Base-by-base conservation (phyloP, 2,888 invertebrate species). In the Plagiodera versicolora region DNA sequence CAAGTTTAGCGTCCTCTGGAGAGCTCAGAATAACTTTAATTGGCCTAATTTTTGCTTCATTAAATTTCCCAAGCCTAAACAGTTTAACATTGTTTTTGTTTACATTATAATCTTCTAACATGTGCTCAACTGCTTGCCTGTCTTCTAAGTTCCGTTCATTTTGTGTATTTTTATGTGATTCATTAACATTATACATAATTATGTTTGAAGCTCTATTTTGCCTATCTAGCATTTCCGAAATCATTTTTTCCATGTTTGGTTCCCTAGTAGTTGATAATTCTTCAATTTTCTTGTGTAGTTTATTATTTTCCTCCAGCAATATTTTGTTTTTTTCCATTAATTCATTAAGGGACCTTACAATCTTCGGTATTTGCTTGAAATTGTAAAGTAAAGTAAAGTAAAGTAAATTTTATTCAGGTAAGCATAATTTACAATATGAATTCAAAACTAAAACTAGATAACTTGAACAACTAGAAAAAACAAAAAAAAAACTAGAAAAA, bases 21-120 rank as follows among this genome's bases (percentile, higher is more conserved):
- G 24, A 49, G 49, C 24, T 28, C 49, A 49, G 28, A 49, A 49
- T 49, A 24, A 49, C 28, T 28, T 49, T 28, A 49, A 49, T 49
- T 49, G 24, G 28, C 14, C 49, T 28, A 1, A 49, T 49, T 49
- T 49, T 49, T 24, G 49, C 10, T 28, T 17, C 49, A 49, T 24
- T 28, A 49, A 28, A 28, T 49, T 49, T 49, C 19, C 28, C 49
- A 49, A 24, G 49, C 28, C 49, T 49, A 28, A 49, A 49, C 14
- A 49, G 49, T 49, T 28, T 49, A 11, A 49, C 19, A 24, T 49
- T 49, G 49, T 49, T 49, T 28, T 49, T 49, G 49, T 49, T 28
- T n/a, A 49, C 19, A 49, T 49, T 28, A 49, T 49, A 49, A 49
- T 49, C 28, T 28, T 24, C 24, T 28, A 49, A 28, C 14, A 24